These are phyloP conservation scores for Stenurella melanura DNA, from an alignment of 2,888 invertebrate species.

Conservation along the genomic window DNA sequence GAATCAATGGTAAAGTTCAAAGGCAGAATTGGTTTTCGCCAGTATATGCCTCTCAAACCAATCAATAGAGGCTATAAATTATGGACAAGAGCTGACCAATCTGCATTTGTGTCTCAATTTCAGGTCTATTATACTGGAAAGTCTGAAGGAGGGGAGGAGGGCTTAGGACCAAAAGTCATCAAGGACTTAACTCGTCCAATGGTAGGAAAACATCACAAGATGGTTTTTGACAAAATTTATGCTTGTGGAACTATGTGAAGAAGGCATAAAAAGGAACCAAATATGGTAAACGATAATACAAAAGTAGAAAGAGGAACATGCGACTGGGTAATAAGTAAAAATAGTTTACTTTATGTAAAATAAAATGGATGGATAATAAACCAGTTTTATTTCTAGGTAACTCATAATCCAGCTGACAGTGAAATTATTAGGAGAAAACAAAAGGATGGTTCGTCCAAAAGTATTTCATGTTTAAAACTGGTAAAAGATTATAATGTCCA, in stretches of 20 bases:
- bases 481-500: constrained; percentile 8
- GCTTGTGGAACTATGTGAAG: constrained; percentile 26
- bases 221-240: constrained; percentile 35
- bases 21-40: constrained; percentile 19
- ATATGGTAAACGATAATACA: constrained; percentile 19
- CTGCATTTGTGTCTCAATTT: constrained; percentile 31
- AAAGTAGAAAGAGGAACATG: constrained; percentile 6
- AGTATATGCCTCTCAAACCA: constrained; percentile 28
- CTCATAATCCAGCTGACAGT: constrained; percentile 28
- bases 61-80: constrained; percentile 26
- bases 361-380: constrained; percentile 24
- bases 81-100: constrained; percentile 31
- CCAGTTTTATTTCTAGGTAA: constrained; percentile 26
- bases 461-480: constrained; percentile 10
- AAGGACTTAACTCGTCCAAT: constrained; percentile 31
- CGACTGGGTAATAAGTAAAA: too few relatives aligned
- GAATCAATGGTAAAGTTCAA: constrained; percentile 27
- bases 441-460: constrained; percentile 29
- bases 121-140: constrained; percentile 32
- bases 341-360: constrained; percentile 22
- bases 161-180: constrained; percentile 13
- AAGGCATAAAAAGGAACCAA: constrained; percentile 26
- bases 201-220: constrained; percentile 22
- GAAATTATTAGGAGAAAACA: constrained; percentile 34
- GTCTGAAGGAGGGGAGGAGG: constrained; percentile 1